phyloP scores from a whole-genome alignment of 2,113 vertebrate genomes.

The Lepisosteus osseus region DNA sequence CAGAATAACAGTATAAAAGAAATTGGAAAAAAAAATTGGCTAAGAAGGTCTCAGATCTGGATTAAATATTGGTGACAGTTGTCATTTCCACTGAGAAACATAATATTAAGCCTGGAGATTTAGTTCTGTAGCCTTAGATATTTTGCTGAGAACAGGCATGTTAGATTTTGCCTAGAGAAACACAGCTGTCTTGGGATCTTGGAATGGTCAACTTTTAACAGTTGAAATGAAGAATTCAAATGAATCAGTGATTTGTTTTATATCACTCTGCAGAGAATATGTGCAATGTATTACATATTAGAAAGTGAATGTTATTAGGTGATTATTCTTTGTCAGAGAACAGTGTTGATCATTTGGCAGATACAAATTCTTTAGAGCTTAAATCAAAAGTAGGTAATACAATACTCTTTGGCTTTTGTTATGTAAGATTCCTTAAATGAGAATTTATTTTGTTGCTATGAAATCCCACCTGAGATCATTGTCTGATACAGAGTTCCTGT shows the following conservation, averaged over 20 bases:
- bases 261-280: no score
- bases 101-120: not conserved
- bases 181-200: no score
- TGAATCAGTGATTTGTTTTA: no score
- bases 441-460: conserved; percentile 7
- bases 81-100: not conserved
- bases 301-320: conserved; percentile 12
- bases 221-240: no score
- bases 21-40: no score
- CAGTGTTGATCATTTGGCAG: not conserved
- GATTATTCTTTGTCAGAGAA: not conserved
- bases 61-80: not conserved
- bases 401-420: not conserved
- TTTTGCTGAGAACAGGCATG: no score
- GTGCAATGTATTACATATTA: not conserved
- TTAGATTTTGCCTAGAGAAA: no score
- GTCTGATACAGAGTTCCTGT: not conserved
- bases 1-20: no score
- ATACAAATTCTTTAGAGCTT: not conserved
- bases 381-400: not conserved
- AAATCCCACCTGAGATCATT: conserved; percentile 8
- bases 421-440: not conserved
- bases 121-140: no score
- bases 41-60: no score
- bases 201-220: no score